Evolutionary conservation across 1,140 invertebrate species (phyloP), one percentile per base, ranked within the genome.

Genomic region (Saccostrea cuccullata): DNA sequence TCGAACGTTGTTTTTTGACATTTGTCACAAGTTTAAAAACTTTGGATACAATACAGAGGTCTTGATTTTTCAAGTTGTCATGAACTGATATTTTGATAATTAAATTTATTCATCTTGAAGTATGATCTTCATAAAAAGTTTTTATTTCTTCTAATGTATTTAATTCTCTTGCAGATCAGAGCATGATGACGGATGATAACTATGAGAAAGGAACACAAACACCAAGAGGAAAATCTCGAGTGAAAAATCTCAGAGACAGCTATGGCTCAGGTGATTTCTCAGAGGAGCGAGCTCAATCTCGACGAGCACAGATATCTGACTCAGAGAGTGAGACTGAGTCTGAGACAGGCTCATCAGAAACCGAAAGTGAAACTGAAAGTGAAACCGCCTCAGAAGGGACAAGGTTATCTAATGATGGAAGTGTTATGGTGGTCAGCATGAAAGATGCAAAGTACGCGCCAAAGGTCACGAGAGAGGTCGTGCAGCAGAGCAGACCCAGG

Each of bases 171-270:
- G 82, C 88, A 91, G 91, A 91, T 83, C 91, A 91, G 86, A 89
- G 91, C 82, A 82, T 89, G 9, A 89, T 90, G 85, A 91, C 91
- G 0, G 91, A 91, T 87, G 91, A 90, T 88, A 88, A 89, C 56
- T 82, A 87, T 58, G 91, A 91, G 82, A 90, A 90, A 70, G 89
- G 89, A 60, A 91, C 89, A 9, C 91, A 91, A 60, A 91, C 91
- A 20, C 84, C 40, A 26, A 55, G 60, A 8, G 85, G 60, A 0
- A 85, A 55, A 67, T 56, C 77, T 36, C 85, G 56, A 73, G 36
- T 73, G n/a, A 86, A 77, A 23, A 73, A 13, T 11, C 40, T 86
- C 30, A 47, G 55, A 55, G 85, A 73, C 67, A 86, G 64, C 23
- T 77, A 73, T 86, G 85, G 70, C n/a, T 86, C 64, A 36, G 56